These are phyloP conservation scores for Brachionus asplanchnoidis DNA, from an alignment of 1,140 invertebrate genomes.

Conservation along the genomic window DNA sequence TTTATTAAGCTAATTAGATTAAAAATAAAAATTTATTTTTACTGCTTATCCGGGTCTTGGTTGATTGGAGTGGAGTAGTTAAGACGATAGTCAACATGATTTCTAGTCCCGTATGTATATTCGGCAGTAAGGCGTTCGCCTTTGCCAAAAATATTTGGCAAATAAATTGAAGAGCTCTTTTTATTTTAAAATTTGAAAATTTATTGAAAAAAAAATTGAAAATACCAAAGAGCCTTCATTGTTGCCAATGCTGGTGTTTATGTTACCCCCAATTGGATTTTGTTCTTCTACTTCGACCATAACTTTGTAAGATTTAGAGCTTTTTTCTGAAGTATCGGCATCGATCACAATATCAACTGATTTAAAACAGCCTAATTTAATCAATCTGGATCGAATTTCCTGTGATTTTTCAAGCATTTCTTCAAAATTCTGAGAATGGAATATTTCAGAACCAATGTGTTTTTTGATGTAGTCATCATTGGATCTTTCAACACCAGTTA, in stretches of 20 bases:
- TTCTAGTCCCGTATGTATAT: slow-evolving; percentile 70
- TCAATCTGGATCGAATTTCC: slow-evolving; percentile 65
- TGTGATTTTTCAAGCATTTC: slow-evolving; percentile 50
- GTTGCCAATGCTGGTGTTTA: slow-evolving; percentile 74
- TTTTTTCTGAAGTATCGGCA: slow-evolving; percentile 54
- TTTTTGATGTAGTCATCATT: slow-evolving; percentile 75
- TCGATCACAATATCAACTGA: slow-evolving; percentile 75
- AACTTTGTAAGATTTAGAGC: slow-evolving; percentile 72
- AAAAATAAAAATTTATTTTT: slow-evolving; percentile 47
- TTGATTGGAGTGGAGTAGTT: slow-evolving; percentile 70
- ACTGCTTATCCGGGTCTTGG: slow-evolving; percentile 60
- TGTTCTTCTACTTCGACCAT: slow-evolving; percentile 75
- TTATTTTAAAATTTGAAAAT: not conserved
- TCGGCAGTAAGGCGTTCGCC: slow-evolving; percentile 72
- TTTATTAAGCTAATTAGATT: not conserved
- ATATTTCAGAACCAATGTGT: slow-evolving; percentile 59
- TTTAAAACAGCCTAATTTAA: slow-evolving; percentile 74
- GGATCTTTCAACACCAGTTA: slow-evolving; percentile 73
- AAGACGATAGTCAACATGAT: slow-evolving; percentile 68
- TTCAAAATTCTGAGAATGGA: slow-evolving; percentile 41
- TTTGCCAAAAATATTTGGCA: slow-evolving; percentile 75
- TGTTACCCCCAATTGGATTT: slow-evolving; percentile 68
- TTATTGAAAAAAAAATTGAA: not conserved
- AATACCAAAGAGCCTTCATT: slow-evolving; percentile 72
- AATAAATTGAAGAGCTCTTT: slow-evolving; percentile 60